Evolutionary conservation across 2,113 vertebrate species (phyloP).

Genomic region (Vulpes lagopus): DNA sequence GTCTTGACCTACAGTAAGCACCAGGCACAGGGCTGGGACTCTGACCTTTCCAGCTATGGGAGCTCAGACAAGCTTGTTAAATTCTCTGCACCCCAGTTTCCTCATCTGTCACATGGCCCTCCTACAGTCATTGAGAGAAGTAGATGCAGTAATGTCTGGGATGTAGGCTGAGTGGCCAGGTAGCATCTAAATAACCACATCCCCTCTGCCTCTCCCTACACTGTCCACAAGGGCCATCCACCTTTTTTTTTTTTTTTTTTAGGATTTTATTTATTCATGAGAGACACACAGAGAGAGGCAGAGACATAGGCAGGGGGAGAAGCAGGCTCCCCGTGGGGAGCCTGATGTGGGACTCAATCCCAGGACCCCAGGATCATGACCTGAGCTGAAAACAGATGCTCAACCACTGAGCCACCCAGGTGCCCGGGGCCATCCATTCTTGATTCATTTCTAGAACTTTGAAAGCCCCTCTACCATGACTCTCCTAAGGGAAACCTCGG

Average conservation of each 20-base stretch:
- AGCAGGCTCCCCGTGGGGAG: too few relatives aligned
- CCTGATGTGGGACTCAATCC: too few relatives aligned
- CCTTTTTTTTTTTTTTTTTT: background rate
- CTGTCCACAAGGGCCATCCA: too few relatives aligned
- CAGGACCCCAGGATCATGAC: too few relatives aligned
- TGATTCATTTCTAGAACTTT: constrained; percentile 5
- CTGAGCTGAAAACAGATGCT: too few relatives aligned
- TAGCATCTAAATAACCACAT: background rate
- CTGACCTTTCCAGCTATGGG: background rate
- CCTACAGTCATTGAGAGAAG: background rate
- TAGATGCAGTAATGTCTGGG: rapidly evolving
- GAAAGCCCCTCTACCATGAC: background rate
- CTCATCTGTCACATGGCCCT: background rate
- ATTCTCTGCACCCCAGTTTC: background rate
- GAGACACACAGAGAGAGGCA: too few relatives aligned
- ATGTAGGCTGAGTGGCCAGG: background rate
- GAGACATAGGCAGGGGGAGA: too few relatives aligned
- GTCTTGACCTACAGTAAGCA: background rate
- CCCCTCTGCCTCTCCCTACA: background rate
- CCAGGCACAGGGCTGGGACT: rapidly evolving
- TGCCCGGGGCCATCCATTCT: background rate
- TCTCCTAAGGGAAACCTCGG: background rate
- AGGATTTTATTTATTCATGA: too few relatives aligned
- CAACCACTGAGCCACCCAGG: too few relatives aligned
- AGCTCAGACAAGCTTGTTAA: background rate